These are phyloP conservation scores for Apomyelois bistriatella DNA, from an alignment of 2,888 invertebrate genomes.

Conservation along the genomic window DNA sequence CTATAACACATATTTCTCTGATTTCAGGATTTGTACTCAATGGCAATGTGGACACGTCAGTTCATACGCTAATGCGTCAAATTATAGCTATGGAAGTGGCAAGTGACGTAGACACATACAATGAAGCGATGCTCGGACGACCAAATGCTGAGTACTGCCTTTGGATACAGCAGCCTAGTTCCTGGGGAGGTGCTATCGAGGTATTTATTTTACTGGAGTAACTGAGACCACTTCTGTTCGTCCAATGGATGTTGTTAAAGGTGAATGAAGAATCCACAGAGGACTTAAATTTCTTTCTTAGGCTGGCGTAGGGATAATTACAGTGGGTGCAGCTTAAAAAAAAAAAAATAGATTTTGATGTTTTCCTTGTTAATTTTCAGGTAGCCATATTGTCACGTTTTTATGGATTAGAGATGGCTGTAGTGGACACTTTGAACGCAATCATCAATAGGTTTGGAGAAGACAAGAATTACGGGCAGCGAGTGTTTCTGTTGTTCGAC, in stretches of 20 bases:
- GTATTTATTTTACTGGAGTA: constrained; percentile 33
- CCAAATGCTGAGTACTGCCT: constrained; percentile 91
- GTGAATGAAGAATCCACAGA: too few relatives aligned
- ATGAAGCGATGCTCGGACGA: constrained; percentile 91
- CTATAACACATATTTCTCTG: neutral
- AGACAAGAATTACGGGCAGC: constrained; percentile 89
- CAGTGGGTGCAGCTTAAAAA: too few relatives aligned
- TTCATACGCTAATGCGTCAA: constrained; percentile 88
- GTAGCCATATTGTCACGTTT: constrained; percentile 91
- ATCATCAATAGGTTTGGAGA: constrained; percentile 96
- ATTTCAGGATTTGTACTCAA: constrained; percentile 83
- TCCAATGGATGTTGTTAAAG: too few relatives aligned
- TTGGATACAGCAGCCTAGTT: constrained; percentile 93
- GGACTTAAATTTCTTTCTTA: too few relatives aligned
- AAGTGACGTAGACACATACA: constrained; percentile 87
- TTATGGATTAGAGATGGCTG: constrained; percentile 95
- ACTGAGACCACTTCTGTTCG: too few relatives aligned
- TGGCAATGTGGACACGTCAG: constrained; percentile 87
- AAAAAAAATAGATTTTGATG: too few relatives aligned
- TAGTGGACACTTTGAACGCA: constrained; percentile 94
- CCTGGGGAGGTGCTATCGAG: constrained; percentile 99
- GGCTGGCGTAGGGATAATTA: too few relatives aligned
- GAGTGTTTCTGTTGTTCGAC: constrained; percentile 95
- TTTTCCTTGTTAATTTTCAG: constrained; percentile 36
- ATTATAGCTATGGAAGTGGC: constrained; percentile 92